A percentile compares a stretch with the other conserved stretches of the same genome.
Conservation (phyloP, 1,140 invertebrate genomes). For the Reticulitermes speratus region DNA sequence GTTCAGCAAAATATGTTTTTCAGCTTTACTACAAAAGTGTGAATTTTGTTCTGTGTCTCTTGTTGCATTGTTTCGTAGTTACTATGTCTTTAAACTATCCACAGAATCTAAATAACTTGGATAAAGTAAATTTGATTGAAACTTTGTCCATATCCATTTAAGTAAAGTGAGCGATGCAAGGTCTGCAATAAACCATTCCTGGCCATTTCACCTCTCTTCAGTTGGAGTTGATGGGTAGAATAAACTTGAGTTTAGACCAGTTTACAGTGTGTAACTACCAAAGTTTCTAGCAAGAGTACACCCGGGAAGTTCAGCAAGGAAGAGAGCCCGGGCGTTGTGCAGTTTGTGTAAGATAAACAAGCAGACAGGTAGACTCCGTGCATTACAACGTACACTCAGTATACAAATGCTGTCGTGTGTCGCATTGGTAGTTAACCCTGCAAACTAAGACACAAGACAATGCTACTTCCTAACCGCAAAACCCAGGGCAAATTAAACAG, state of each 20-base stretch:
- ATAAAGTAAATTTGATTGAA: neutral
- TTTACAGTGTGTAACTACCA: neutral
- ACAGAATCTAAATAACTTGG: neutral
- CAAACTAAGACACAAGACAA: no score
- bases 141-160: neutral
- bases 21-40: no score
- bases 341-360: neutral
- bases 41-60: no score
- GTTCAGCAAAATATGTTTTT: no score
- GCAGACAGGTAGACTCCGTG: neutral
- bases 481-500: no score
- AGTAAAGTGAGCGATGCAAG: neutral
- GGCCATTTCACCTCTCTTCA: constrained; percentile 3
- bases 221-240: constrained; percentile 1
- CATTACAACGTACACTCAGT: neutral
- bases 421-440: no score
- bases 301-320: neutral
- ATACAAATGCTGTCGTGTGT: neutral
- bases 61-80: no score
- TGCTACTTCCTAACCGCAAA: no score
- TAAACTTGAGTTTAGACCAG: neutral
- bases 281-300: neutral
- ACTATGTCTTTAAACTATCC: no score
- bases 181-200: neutral
- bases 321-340: neutral